Percentiles rank a stretch among this genome's conserved stretches.
Evolutionary conservation across 2,888 invertebrate genomes (phyloP).

Genomic region (Formica aserva): DNA sequence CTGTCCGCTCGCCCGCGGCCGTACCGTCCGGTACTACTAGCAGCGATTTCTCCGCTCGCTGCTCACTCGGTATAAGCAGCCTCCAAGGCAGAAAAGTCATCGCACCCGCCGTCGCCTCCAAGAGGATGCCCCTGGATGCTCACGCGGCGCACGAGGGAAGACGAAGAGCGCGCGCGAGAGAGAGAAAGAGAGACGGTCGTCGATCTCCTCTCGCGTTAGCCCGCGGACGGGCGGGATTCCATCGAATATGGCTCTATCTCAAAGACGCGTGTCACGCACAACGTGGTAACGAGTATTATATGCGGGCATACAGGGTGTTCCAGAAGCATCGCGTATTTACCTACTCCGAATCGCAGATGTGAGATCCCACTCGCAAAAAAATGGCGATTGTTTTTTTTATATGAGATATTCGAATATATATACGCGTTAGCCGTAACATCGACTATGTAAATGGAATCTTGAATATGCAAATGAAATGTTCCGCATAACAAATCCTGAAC

Average conservation of each 20-base stretch:
- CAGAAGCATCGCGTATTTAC: neutral
- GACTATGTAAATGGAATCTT: conserved; percentile 27
- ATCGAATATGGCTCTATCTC: conserved; percentile 32
- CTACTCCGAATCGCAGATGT: neutral
- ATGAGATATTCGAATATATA: conserved; percentile 12
- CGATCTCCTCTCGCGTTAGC: neutral
- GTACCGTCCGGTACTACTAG: conserved; percentile 54
- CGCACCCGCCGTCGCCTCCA: conserved; percentile 57
- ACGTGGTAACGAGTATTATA: neutral
- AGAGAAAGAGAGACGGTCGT: neutral
- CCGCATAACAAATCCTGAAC: conserved; percentile 14
- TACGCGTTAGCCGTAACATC: neutral
- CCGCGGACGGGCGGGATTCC: conserved; percentile 38
- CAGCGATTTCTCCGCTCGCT: conserved; percentile 54
- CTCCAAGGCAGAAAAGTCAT: conserved; percentile 61
- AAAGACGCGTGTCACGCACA: neutral
- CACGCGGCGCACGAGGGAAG: conserved; percentile 30
- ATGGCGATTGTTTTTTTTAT: neutral
- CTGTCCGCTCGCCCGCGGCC: conserved; percentile 60
- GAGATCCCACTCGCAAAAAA: neutral
- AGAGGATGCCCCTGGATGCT: conserved; percentile 60
- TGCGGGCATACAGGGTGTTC: neutral
- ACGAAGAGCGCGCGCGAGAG: conserved; percentile 17
- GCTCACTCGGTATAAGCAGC: conserved; percentile 45
- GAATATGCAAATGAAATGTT: conserved; percentile 37